Evolutionary conservation across 2,888 invertebrate species (phyloP), one percentile per base, ranked within the genome.

Genomic region (Epistrophella euchroma): DNA sequence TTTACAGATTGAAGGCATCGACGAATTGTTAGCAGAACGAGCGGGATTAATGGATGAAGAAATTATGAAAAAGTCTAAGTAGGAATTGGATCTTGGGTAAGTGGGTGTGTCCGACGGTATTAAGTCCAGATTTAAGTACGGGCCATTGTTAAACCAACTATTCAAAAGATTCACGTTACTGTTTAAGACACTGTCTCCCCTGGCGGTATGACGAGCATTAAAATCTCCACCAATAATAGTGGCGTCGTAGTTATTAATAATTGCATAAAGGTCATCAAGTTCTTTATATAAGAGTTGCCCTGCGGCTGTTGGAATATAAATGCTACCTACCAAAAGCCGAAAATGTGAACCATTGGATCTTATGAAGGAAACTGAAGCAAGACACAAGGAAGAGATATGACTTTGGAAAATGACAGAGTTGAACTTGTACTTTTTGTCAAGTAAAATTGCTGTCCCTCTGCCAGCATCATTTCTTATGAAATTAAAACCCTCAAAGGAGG

Each of bases 391-490:
- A 45, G n/a, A 45, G 9, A 45, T 2, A 45, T 45, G 13, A 10
- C 45, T 17, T 45, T 17, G 15, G n/a, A n/a, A n/a, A 45, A 17
- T 1, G 17, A 45, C 45, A 17, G 45, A 17, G 2, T 45, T 45
- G 11, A 17, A 56, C 10, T 64, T 74, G 13, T 2, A 74, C 28
- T 11, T 64, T 64, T 64, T 32, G 4, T 74, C 11, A 15, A 74
- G 25, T 35, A 60, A 19, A 40, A 72, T 45, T 28, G 71, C 56
- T 43, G 70, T 71, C 5, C 37, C 72, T 47, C 50, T 73, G 2
- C 50, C 60, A 19, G 37, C 15, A 40, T 52, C 73, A 28, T 62
- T 73, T 52, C 37, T 47, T 19, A 71, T 45, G 17, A 71, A 28
- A 45, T 71, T 56, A 45, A 40, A 56, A 25, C 58, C 50, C 19